phyloP scores from a whole-genome alignment of 2,113 vertebrate genomes.

The Ancistrus triradiatus region DNA sequence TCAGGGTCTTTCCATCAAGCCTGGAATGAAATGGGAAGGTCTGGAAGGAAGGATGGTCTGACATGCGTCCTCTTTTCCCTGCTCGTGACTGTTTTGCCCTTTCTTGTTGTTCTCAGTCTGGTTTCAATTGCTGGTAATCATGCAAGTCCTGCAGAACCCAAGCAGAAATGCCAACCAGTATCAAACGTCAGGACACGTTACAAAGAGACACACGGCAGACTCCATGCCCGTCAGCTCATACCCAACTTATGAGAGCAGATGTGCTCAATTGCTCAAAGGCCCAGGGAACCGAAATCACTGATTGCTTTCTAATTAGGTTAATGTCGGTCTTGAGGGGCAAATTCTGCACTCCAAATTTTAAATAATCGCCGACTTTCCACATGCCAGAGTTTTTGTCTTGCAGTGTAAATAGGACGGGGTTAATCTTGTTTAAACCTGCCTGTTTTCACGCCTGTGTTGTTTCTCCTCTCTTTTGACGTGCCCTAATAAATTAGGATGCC shows the following conservation, averaged over 20 bases:
- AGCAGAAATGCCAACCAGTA: not conserved
- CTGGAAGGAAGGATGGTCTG: conserved; percentile 24
- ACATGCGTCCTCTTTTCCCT: conserved; percentile 26
- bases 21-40: conserved; percentile 15
- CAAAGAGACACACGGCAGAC: not conserved
- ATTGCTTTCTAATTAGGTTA: not conserved
- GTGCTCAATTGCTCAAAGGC: not conserved
- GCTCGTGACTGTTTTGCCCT: conserved; percentile 38
- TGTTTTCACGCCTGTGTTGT: no score
- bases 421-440: no score
- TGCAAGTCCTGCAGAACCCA: not conserved
- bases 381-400: no score
- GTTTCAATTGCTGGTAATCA: conserved; percentile 7
- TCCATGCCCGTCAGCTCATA: not conserved
- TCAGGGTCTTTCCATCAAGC: conserved; percentile 41
- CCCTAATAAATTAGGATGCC: no score
- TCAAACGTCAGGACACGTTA: not conserved
- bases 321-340: not conserved
- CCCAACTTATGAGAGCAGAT: not conserved
- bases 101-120: not conserved
- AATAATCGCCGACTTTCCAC: no score
- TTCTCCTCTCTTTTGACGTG: no score
- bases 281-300: not conserved
- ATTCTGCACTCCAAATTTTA: not conserved
- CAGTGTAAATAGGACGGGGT: no score